Evolutionary conservation across 2,888 invertebrate genomes (phyloP), one percentile per base, ranked within the genome.

Genomic region (Peribatodes rhomboidaria): DNA sequence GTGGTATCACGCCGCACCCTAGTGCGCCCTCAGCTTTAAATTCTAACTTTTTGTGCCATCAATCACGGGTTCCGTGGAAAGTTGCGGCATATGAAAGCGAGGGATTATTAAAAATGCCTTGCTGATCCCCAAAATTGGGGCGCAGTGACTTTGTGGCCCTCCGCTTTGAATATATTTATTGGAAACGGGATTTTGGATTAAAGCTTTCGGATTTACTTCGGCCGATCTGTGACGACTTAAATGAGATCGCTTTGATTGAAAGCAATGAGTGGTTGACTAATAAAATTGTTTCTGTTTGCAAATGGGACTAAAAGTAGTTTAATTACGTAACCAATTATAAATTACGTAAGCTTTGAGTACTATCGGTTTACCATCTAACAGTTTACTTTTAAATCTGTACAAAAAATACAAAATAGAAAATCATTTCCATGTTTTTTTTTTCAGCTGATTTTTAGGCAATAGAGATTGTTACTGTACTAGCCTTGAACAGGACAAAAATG

Each of bases 31-130:
- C 14, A 50, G 16, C 33, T 42, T 72, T 47, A 67, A 68, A 68
- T 70, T 68, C 60, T 69, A 71, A 72, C 71, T 71, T 72, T 70
- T 65, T 58, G 58, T 65, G 59, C 55, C 71, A 74, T 74, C 72
- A 71, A 74, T 74, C 72, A 71, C 66, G 46, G 47, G 65, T 52
- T 53, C 31, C 46, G 49, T 67, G 66, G 56, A 68, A 70, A 70
- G 68, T 66, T 56, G 64, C 67, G 46, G 59, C 64, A 68, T 53
- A 63, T 55, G 66, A 67, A 67, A 60, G 65, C 55, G 65, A 50
- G 56, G 67, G 70, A 68, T 70, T 72, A 72, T 70, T 69, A 68
- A 65, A 70, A 67, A 66, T 61, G 60, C 64, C 64, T 64, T 50
- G 47, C 62, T 66, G 69, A 68, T 61, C 70, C 67, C 65, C 35